phyloP scores from a whole-genome alignment of 1,140 invertebrate species.

The Sminthurinus signatus region DNA sequence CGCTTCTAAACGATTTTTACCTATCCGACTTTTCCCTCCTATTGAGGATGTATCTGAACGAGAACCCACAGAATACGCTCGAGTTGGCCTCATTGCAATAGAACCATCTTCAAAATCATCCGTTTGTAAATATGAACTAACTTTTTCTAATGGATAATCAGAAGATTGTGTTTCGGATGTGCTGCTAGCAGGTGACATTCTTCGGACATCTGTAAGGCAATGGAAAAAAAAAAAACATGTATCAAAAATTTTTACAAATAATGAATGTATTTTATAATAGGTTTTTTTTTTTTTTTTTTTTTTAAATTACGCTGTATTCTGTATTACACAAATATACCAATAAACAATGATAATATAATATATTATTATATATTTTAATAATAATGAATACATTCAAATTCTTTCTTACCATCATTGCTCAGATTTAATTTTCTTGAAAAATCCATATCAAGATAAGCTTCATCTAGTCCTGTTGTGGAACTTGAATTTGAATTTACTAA shows the following conservation, averaged over 20 bases:
- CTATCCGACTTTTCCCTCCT: constrained; percentile 20
- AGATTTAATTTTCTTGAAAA: constrained; percentile 35
- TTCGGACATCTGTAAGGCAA: constrained; percentile 33
- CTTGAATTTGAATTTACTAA: constrained; percentile 44
- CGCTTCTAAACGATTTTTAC: constrained; percentile 35
- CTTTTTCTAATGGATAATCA: constrained; percentile 59
- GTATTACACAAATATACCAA: too few relatives aligned
- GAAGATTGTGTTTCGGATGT: constrained; percentile 62
- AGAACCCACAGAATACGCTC: constrained; percentile 83
- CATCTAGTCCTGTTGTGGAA: constrained; percentile 35
- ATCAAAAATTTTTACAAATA: constrained; percentile 18
- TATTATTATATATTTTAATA: neutral
- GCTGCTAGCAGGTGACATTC: constrained; percentile 55
- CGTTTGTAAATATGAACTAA: constrained; percentile 55
- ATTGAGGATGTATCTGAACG: constrained; percentile 51
- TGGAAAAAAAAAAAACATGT: too few relatives aligned
- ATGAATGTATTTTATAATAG: neutral
- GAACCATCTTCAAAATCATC: constrained; percentile 52
- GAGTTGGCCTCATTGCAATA: constrained; percentile 53
- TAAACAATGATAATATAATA: too few relatives aligned
- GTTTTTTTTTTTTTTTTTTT: too few relatives aligned
- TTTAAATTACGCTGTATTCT: too few relatives aligned
- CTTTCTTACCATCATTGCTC: constrained; percentile 35
- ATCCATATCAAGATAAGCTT: constrained; percentile 40
- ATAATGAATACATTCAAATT: neutral